Conservation (phyloP, 2,113 vertebrate species). For the Saimiri boliviensis region DNA sequence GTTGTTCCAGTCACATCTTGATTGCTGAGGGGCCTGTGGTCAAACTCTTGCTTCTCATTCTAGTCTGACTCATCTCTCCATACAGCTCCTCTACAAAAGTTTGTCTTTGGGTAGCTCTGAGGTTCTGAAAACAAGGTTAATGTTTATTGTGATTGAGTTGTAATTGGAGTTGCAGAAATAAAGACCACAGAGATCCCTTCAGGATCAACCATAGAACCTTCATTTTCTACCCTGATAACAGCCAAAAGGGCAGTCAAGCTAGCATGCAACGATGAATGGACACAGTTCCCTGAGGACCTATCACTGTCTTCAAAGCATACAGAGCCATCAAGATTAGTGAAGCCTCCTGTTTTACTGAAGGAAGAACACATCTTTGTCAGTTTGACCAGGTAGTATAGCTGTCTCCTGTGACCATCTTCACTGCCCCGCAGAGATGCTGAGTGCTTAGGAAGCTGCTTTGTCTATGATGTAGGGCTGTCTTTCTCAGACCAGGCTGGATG, state of each 20-base stretch:
- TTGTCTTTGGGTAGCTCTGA: not conserved
- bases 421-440: not conserved
- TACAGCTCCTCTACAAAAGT: not conserved
- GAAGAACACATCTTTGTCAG: not conserved
- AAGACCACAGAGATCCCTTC: not conserved
- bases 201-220: not conserved
- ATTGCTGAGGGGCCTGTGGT: not conserved
- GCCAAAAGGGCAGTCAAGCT: not conserved
- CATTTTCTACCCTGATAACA: not conserved
- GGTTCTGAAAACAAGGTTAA: not conserved
- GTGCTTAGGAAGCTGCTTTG: not conserved
- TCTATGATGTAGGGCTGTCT: not conserved
- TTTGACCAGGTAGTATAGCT: not conserved
- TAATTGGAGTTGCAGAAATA: not conserved
- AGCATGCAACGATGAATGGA: not conserved
- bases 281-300: not conserved
- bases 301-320: not conserved
- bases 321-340: not conserved
- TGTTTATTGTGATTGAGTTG: constrained; percentile 11
- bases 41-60: not conserved
- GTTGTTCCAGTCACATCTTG: not conserved
- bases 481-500: not conserved
- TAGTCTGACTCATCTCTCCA: not conserved
- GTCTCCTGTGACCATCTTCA: not conserved
- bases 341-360: not conserved